Evolutionary conservation across 2,113 vertebrate species (phyloP), one percentile per base, ranked within the genome.

Genomic region (Oryzias woworae): DNA sequence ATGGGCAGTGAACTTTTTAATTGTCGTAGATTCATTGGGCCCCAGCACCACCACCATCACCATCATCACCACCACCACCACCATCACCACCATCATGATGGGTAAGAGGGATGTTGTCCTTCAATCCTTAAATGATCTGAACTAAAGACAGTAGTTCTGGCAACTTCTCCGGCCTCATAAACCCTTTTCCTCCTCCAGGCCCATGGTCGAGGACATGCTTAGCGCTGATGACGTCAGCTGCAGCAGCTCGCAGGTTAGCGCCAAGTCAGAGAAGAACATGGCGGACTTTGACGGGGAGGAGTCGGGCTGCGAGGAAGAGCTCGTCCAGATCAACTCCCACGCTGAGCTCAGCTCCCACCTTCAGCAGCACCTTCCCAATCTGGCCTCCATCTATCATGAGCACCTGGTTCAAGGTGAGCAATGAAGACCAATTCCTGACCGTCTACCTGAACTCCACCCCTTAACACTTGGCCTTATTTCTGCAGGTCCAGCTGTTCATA

Each of bases 241-340:
- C 85, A 98, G 97, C 89, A 99, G 97, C 85, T 98, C 97, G 23
- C 97, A 99, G 92, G 95, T 99, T 87, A 99, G 97, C 82, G 97
- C 97, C 81, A 99, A 99, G 89, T 99, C 97, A 0, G 97, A 99
- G 91, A 99, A 99, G 89, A 99, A 99, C 74, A 99, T 99, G 97
- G 97, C 97, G 10, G 97, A 99, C 89, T 99, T 99, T 69, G 97
- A 98, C 64, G 97, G 97, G 3, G 97, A 99, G 69, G 97, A 99
- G 81, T 99, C 97, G 17, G 97, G 97, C 68, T 99, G 97, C 53
- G 97, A 99, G 89, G 97, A 99, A 85, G 97, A 98, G 71, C 92
- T 99, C 22, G 97, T 98, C 31, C 96, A 98, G 83, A 99, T 99
- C 69, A 99, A 98, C 86, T 99, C 97, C 10, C 97, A 98, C 49